Conservation (phyloP, 2,888 invertebrate genomes). For the Ceramica pisi region DNA sequence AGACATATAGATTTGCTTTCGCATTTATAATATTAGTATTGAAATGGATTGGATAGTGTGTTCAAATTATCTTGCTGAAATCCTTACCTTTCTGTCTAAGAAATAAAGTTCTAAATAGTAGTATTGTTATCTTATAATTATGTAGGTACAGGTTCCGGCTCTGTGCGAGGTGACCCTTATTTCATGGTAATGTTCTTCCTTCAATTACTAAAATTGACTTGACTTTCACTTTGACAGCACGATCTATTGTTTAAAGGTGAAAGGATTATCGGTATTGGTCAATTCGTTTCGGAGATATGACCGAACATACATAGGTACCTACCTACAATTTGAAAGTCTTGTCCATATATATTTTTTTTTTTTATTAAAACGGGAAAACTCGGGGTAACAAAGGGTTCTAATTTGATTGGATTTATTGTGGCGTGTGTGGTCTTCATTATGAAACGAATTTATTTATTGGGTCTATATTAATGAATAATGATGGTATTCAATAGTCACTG, state of each 20-base stretch:
- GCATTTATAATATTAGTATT: too few species aligned
- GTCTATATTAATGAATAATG: too few species aligned
- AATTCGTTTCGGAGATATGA: constrained; percentile 57
- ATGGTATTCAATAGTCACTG: too few species aligned
- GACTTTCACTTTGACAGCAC: constrained; percentile 54
- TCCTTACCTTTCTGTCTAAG: background rate
- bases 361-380: too few species aligned
- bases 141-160: background rate
- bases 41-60: too few species aligned
- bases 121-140: background rate
- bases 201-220: constrained; percentile 45
- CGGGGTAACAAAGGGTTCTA: constrained; percentile 10
- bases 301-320: background rate
- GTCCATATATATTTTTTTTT: constrained; percentile 33
- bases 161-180: background rate
- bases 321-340: constrained; percentile 46
- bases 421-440: constrained; percentile 5
- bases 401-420: constrained; percentile 24
- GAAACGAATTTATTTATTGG: too few species aligned
- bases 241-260: constrained; percentile 57
- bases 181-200: constrained; percentile 9
- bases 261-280: constrained; percentile 58
- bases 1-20: too few species aligned
- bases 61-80: background rate
- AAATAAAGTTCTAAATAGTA: background rate